Percentiles rank a stretch among this genome's conserved stretches.
These are phyloP conservation scores for Drosophila nikananu DNA, from an alignment of 1,140 invertebrate genomes.

Conservation along the genomic window DNA sequence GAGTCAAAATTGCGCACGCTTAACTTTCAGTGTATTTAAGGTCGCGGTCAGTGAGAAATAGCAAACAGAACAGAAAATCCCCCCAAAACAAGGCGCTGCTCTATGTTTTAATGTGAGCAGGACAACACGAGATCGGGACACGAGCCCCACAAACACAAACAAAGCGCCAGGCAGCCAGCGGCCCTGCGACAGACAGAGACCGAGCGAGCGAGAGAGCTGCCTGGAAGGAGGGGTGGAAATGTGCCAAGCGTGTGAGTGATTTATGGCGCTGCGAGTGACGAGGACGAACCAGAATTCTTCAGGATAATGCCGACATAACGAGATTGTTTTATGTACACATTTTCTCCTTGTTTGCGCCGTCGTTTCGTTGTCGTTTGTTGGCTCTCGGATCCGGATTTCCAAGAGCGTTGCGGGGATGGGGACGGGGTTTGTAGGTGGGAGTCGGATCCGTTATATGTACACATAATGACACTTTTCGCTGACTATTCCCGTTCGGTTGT, in stretches of 20 bases:
- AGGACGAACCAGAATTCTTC: constrained; percentile 85
- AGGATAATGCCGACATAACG: constrained; percentile 85
- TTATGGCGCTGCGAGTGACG: constrained; percentile 82
- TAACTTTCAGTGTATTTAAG: constrained; percentile 33
- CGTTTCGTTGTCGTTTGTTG: constrained; percentile 38
- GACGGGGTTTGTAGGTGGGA: constrained; percentile 21
- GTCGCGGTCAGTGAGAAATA: constrained; percentile 33
- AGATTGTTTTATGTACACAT: constrained; percentile 84
- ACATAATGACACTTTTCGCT: constrained; percentile 77
- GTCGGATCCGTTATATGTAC: constrained; percentile 53
- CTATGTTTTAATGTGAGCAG: constrained; percentile 52
- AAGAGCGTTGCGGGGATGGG: constrained; percentile 4
- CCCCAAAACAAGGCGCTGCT: constrained; percentile 61
- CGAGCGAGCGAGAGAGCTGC: constrained; percentile 11
- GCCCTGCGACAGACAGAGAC: constrained; percentile 8
- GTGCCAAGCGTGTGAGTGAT: constrained; percentile 84
- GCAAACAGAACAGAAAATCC: constrained; percentile 11
- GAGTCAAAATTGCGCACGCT: no score
- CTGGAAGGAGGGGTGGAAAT: constrained; percentile 47
- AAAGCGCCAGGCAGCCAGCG: constrained; percentile 22
- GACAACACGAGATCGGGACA: constrained; percentile 56
- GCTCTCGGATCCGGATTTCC: constrained; percentile 30
- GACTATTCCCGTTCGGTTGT: constrained; percentile 40
- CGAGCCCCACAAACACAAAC: constrained; percentile 52
- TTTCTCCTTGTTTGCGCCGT: constrained; percentile 70